phyloP scores from a whole-genome alignment of 2,113 vertebrate genomes.

The Peucedramus taeniatus region DNA sequence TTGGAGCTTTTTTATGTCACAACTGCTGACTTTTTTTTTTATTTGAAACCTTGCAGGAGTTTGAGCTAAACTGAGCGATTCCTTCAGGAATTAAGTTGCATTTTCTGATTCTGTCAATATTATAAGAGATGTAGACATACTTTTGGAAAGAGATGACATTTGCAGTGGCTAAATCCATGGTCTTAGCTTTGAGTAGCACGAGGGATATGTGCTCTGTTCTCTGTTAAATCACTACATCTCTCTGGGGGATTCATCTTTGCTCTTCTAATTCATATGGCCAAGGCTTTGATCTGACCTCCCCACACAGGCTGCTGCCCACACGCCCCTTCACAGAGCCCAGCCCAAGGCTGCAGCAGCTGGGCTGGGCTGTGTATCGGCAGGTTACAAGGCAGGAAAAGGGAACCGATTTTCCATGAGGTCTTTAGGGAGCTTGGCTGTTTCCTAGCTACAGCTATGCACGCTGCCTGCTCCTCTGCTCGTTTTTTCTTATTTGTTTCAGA shows the following conservation, averaged over 20 bases:
- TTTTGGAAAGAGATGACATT: background rate
- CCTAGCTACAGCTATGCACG: background rate
- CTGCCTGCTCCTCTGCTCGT: background rate
- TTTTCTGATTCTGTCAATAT: background rate
- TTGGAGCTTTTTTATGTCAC: background rate
- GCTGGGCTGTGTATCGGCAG: background rate
- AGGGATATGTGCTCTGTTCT: background rate
- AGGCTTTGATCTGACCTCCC: background rate
- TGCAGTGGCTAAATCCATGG: background rate
- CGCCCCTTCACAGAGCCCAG: rapidly evolving
- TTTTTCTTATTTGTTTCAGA: background rate
- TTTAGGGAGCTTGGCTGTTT: background rate
- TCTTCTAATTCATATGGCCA: background rate
- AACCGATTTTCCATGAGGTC: background rate
- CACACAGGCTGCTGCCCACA: background rate
- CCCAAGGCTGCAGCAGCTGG: background rate
- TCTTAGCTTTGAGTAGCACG: background rate
- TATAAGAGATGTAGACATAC: background rate
- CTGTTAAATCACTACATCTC: background rate
- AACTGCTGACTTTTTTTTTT: background rate
- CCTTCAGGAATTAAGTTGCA: background rate
- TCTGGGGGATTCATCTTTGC: background rate
- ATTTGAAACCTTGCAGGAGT: background rate
- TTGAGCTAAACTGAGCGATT: background rate
- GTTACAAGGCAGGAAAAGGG: background rate